A percentile compares a stretch with the other conserved stretches of the same genome.
These are phyloP conservation scores for Periparus ater DNA, from an alignment of 2,797 vertebrate species.

Conservation along the genomic window DNA sequence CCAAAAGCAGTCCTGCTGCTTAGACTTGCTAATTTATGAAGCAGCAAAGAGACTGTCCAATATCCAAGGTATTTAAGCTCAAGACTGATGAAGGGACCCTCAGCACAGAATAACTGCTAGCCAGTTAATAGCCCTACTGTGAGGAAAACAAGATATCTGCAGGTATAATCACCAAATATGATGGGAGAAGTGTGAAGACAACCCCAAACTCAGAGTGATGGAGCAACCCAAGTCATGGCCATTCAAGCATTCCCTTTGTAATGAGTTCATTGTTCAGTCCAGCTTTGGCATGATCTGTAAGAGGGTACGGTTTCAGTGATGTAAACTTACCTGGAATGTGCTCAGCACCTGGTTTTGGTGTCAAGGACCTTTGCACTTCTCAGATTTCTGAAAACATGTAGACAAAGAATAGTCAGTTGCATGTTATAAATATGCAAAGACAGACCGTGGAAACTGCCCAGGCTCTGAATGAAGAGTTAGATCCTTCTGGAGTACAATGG, in stretches of 20 bases:
- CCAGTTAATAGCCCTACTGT: neutral
- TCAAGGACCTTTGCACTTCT: neutral
- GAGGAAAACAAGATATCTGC: neutral
- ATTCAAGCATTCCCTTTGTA: neutral
- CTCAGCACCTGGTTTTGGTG: neutral
- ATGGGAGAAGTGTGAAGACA: neutral
- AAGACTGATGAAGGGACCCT: neutral
- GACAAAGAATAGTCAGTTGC: neutral
- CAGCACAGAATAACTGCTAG: neutral
- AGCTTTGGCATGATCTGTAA: neutral
- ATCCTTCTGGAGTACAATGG: neutral
- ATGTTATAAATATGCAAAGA: neutral
- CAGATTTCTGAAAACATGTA: neutral
- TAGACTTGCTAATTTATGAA: neutral
- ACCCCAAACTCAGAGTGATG: neutral
- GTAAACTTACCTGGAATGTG: neutral
- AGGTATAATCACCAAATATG: neutral
- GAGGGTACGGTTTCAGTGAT: fast-evolving
- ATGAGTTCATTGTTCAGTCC: neutral
- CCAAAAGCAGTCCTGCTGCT: neutral
- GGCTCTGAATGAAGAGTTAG: neutral
- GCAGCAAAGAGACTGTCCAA: neutral
- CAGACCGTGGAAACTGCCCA: neutral
- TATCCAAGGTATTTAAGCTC: neutral
- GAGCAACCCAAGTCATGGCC: neutral